Conservation (phyloP, 2,888 invertebrate species). For the Portevinia maculata region DNA sequence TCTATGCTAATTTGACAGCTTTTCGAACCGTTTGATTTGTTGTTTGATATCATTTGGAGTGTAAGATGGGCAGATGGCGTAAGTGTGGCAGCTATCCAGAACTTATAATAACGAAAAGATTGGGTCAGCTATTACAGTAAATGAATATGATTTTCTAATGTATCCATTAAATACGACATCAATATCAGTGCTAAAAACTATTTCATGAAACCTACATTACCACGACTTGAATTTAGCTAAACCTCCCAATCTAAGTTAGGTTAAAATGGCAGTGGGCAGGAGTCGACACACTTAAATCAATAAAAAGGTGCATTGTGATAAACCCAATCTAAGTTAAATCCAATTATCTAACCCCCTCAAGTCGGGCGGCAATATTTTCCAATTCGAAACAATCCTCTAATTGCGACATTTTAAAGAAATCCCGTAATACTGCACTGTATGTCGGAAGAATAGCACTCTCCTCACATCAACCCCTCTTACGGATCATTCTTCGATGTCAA, state of each 20-base stretch:
- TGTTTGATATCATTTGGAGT: conserved; percentile 9
- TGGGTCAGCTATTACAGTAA: too few species aligned
- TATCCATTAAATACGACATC: too few species aligned
- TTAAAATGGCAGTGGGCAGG: too few species aligned
- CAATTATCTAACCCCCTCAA: background rate
- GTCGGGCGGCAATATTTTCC: background rate
- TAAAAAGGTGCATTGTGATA: too few species aligned
- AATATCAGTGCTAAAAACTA: too few species aligned
- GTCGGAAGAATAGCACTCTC: background rate
- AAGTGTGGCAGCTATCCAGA: background rate
- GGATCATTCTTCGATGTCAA: conserved; percentile 27
- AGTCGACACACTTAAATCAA: too few species aligned
- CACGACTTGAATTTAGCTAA: too few species aligned
- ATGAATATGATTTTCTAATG: too few species aligned
- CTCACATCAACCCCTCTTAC: background rate
- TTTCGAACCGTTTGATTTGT: conserved; percentile 14
- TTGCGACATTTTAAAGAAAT: background rate
- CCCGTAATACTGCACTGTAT: background rate
- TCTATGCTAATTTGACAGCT: conserved; percentile 52
- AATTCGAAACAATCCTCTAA: background rate
- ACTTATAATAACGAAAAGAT: background rate
- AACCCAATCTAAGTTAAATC: background rate
- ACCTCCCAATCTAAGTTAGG: too few species aligned
- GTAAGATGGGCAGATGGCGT: conserved; percentile 1
- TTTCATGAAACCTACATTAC: too few species aligned